phyloP scores from a whole-genome alignment of 2,888 invertebrate species.

The Suillia variegata region DNA sequence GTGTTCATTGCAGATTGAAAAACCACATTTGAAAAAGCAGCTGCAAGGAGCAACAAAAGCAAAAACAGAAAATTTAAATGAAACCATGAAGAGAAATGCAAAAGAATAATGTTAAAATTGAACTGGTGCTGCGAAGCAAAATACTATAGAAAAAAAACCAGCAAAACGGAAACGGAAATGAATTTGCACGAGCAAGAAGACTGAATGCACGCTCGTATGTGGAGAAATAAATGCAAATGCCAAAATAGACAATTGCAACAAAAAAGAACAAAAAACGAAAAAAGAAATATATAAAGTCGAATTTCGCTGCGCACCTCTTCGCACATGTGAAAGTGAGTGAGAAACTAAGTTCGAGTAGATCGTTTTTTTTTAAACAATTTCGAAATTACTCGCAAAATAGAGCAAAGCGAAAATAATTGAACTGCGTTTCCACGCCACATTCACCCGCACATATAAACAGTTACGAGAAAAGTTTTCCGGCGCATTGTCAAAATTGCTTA shows the following conservation, averaged over 20 bases:
- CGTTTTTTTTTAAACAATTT: too few relatives aligned
- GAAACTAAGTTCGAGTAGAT: too few relatives aligned
- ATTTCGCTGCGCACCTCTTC: too few relatives aligned
- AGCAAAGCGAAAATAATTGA: neutral
- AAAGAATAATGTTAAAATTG: conserved; percentile 1
- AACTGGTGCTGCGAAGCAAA: neutral
- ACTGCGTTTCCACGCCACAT: neutral
- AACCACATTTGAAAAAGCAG: conserved; percentile 2
- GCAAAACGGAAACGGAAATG: neutral
- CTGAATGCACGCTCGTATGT: neutral
- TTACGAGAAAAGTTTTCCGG: neutral
- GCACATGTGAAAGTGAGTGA: too few relatives aligned
- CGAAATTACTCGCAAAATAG: too few relatives aligned
- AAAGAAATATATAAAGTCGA: too few relatives aligned
- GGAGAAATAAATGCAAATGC: conserved; percentile 1
- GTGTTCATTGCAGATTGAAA: neutral
- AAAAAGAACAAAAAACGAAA: too few relatives aligned
- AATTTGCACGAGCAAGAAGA: neutral
- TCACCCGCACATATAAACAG: neutral
- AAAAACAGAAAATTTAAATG: neutral
- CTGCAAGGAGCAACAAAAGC: neutral
- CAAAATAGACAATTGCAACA: too few relatives aligned
- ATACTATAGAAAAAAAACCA: too few relatives aligned
- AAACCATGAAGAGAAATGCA: neutral
- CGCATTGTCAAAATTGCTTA: neutral